Conservation (phyloP, 2,888 invertebrate genomes). For the Prosapia bicincta region DNA sequence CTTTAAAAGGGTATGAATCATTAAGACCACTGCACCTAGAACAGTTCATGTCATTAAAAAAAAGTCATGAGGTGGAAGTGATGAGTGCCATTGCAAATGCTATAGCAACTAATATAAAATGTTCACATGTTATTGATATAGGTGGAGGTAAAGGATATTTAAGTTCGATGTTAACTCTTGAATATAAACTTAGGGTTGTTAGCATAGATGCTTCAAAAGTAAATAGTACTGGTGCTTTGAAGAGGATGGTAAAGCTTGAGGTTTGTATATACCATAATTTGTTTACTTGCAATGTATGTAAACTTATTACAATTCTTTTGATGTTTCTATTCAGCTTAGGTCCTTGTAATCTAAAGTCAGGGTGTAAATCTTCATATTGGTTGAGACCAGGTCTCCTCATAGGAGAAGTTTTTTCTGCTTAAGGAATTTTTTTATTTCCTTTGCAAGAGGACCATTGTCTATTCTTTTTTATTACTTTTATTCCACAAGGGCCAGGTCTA, state of each 20-base stretch:
- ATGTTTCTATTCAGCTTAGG: too few species aligned
- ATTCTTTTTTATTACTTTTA: too few species aligned
- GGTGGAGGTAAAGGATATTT: constrained; percentile 90
- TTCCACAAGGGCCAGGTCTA: too few species aligned
- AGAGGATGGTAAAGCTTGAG: constrained; percentile 46
- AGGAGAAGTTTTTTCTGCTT: too few species aligned
- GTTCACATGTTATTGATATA: constrained; percentile 66
- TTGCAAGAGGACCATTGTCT: too few species aligned
- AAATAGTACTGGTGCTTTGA: constrained; percentile 65
- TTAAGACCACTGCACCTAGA: constrained; percentile 45
- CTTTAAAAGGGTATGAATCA: not conserved
- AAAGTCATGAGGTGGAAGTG: constrained; percentile 72
- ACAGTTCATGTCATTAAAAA: constrained; percentile 77
- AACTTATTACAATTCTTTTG: not conserved
- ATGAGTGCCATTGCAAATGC: constrained; percentile 60
- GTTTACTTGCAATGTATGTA: constrained; percentile 5
- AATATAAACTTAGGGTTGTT: constrained; percentile 67
- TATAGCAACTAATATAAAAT: constrained; percentile 46
- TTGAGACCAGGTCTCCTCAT: too few species aligned
- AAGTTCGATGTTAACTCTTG: constrained; percentile 67
- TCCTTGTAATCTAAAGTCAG: too few species aligned
- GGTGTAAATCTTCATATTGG: too few species aligned
- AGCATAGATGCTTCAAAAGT: constrained; percentile 72
- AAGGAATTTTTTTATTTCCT: too few species aligned
- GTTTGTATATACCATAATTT: constrained; percentile 39